Evolutionary conservation across 2,888 invertebrate genomes (phyloP), one percentile per base, ranked within the genome.

Genomic region (Eupithecia insigniata): DNA sequence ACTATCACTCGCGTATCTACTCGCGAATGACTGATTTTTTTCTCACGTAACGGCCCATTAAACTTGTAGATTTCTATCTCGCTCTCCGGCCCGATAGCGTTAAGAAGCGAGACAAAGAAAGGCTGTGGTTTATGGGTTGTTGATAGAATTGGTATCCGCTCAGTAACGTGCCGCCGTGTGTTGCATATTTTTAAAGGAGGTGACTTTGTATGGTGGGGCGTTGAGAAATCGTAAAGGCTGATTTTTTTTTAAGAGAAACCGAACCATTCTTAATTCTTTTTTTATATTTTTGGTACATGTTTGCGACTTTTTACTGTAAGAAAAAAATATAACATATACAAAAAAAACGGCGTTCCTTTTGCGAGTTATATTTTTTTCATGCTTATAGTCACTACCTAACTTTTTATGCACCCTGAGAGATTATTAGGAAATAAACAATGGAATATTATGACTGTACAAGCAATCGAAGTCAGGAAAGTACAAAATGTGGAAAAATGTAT

Each of bases 81-180:
- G 84, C 93, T 94, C 94, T 86, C 82, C 82, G 82, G 83, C 84
- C 83, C 88, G 89, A 86, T 87, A 87, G 83, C 85, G 88, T 86
- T 87, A 89, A 90, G 90, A 90, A 85, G 94, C 87, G 90, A 94
- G 94, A 94, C 94, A 94, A 94, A 93, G 94, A 94, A 92, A 94
- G 93, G 92, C 90, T 93, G 93, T 87, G 92, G 94, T 94, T 94
- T 94, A 94, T 94, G 89, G 93, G 93, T 92, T 93, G 94, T 94
- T 94, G 94, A 94, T 94, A 93, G 94, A 94, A 94, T 93, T 91
- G 92, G 93, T 92, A 93, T 93, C 93, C 92, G 93, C 90, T 93
- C 88, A 85, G 93, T 90, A 92, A 89, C 92, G 92, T 92, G 89
- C 89, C 89, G 90, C 86, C 87, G 90, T 87, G 92, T 92, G 93